Base-by-base conservation (phyloP, 2,888 invertebrate species). In the Eurytoma californica region DNA sequence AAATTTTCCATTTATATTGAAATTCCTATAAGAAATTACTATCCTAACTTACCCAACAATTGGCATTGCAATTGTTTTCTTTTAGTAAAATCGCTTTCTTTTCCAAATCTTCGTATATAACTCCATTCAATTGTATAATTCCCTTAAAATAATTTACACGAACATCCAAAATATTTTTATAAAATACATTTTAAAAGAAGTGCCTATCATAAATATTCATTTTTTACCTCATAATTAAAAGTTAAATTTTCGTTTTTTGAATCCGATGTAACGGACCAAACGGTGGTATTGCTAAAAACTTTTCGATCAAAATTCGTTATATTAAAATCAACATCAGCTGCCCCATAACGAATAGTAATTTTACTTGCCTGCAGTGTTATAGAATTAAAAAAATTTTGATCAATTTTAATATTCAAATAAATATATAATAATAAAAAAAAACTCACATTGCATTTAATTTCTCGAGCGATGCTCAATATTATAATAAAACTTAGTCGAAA, bases 21-120 rank as follows among this genome's bases (percentile, higher is more conserved):
- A 47, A 55, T 58, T 30, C 47, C 51, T 39, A 39, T 60, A 60
- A 47, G 24, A 3, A 49, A 60, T 20, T 47, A 58, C 39, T 13
- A 14, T 5, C 1, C 1, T 24, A 67, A n/a, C 55, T 16, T 58
- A 65, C 72, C 63, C 72, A 72, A 39, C 72, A 72, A 39, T 72
- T 63, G 5, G 2, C 4, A 39, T 14, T 18, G 55, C 72, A 72
- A 65, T 65, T 20, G 20, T 53, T 65, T 20, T 65, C 65, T 72
- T 65, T n/a, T 20, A 72, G 47, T 14, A 72, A 53, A 39, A 72
- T 55, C 9, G 72, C 72, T 63, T 72, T 72, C 39, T n/a, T 63
- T 7, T 16, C 2, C 9, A 7, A 9, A n/a, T 72, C 72, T 65
- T 72, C 72, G 39, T 55, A 55, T 9, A 55, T 18, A 53, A 55